Conservation (phyloP, 2,797 vertebrate genomes). For the Babyrousa celebensis region DNA sequence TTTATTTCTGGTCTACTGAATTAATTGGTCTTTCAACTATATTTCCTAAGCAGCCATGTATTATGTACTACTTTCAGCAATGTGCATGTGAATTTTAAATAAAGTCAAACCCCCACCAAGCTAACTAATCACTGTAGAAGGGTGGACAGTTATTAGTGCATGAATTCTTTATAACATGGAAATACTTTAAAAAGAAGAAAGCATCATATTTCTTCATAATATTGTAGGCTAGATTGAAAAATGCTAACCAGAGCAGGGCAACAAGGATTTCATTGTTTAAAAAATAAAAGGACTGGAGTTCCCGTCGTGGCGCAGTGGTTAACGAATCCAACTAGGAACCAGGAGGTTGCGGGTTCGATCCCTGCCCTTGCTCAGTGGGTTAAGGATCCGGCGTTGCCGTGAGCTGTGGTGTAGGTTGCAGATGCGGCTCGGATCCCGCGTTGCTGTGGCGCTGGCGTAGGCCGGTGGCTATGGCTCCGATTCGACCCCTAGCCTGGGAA, state of each 20-base stretch:
- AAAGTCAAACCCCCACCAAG: neutral
- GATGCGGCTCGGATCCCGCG: too few relatives aligned
- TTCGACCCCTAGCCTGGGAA: too few relatives aligned
- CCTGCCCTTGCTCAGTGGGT: too few relatives aligned
- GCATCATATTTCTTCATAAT: neutral
- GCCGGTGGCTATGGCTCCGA: too few relatives aligned
- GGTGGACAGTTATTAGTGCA: neutral
- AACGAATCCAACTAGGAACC: too few relatives aligned
- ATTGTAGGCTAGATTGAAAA: neutral
- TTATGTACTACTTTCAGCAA: neutral
- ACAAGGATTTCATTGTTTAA: neutral
- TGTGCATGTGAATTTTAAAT: neutral
- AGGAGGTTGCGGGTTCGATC: too few relatives aligned
- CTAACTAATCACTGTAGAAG: neutral
- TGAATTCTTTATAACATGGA: neutral
- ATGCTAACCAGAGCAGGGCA: neutral
- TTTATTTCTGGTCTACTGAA: conserved; percentile 28
- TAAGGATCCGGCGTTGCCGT: too few relatives aligned
- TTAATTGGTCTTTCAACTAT: neutral
- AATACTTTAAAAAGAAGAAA: neutral
- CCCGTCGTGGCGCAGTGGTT: too few relatives aligned
- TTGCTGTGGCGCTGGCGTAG: too few relatives aligned
- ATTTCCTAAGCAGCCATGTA: neutral
- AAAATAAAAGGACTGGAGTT: neutral
- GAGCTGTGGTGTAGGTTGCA: too few relatives aligned